Conservation (phyloP, 2,888 invertebrate species). For the Callyntrura sp. region DNA sequence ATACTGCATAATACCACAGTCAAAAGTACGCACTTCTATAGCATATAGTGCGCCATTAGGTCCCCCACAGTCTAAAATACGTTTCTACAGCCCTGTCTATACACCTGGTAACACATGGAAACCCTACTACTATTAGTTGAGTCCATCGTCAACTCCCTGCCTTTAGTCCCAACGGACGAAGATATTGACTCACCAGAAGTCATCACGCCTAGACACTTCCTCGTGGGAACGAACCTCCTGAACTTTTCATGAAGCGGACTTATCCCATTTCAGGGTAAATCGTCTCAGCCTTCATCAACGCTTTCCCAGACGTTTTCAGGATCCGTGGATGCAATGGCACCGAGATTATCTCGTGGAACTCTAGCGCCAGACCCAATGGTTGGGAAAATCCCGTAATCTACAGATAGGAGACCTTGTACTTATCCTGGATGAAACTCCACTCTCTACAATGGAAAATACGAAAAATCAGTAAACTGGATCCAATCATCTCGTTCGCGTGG, state of each 20-base stretch:
- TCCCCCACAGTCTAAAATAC: too few species aligned
- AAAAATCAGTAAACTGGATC: slow-evolving; percentile 56
- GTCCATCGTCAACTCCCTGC: slow-evolving; percentile 84
- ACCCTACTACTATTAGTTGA: slow-evolving; percentile 81
- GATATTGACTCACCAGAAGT: slow-evolving; percentile 82
- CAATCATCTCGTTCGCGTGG: slow-evolving; percentile 47
- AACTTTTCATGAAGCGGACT: slow-evolving; percentile 51
- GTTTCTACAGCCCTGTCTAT: too few species aligned
- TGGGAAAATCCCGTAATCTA: slow-evolving; percentile 28
- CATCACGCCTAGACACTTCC: slow-evolving; percentile 84
- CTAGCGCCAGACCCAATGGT: slow-evolving; percentile 53
- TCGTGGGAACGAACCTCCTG: slow-evolving; percentile 83
- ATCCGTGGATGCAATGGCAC: slow-evolving; percentile 72
- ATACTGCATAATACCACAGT: too few species aligned
- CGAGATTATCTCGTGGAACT: slow-evolving; percentile 65
- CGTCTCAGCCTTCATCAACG: slow-evolving; percentile 61
- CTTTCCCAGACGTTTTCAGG: slow-evolving; percentile 35
- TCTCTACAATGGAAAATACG: slow-evolving; percentile 69
- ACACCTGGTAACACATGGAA: slow-evolving; percentile 81
- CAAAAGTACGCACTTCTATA: too few species aligned
- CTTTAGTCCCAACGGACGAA: slow-evolving; percentile 82
- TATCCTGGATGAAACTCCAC: not conserved
- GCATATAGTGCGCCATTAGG: too few species aligned
- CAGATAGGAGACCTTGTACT: slow-evolving; percentile 70
- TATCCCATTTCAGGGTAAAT: slow-evolving; percentile 60